Conservation (phyloP, 1,140 invertebrate genomes). For the Galleria mellonella region DNA sequence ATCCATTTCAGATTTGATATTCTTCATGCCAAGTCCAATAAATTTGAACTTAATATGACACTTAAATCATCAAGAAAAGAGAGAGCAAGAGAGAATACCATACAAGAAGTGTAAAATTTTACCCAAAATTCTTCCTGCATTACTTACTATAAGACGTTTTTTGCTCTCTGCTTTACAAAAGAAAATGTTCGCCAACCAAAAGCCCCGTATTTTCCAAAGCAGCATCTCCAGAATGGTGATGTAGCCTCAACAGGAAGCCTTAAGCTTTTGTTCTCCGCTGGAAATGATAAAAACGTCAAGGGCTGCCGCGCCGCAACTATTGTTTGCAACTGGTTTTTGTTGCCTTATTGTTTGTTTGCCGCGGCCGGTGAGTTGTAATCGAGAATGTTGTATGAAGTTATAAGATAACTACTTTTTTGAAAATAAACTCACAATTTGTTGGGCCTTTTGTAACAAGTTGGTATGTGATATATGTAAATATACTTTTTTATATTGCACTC, state of each 20-base stretch:
- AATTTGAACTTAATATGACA: too few species aligned
- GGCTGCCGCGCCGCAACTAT: constrained; percentile 46
- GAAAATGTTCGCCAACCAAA: background rate
- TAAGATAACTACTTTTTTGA: constrained; percentile 10
- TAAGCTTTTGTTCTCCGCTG: constrained; percentile 59
- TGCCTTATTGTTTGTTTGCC: constrained; percentile 54
- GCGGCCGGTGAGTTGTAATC: constrained; percentile 16
- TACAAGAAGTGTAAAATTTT: too few species aligned
- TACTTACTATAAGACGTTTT: too few species aligned
- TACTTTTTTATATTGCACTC: too few species aligned
- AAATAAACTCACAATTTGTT: constrained; percentile 1
- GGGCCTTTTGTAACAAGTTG: too few species aligned
- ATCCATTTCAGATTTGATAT: too few species aligned
- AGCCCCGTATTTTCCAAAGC: constrained; percentile 30
- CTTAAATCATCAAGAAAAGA: too few species aligned
- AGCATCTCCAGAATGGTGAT: constrained; percentile 62
- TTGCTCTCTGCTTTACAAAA: too few species aligned
- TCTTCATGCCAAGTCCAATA: too few species aligned
- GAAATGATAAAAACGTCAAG: constrained; percentile 71
- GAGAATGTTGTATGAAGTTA: constrained; percentile 20
- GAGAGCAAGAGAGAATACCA: too few species aligned
- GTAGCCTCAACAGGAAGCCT: constrained; percentile 66
- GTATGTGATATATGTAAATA: too few species aligned
- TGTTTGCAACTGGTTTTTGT: constrained; percentile 55
- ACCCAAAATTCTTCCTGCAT: too few species aligned